Evolutionary conservation across 2,113 vertebrate genomes (phyloP).

Genomic region (Haemorhous mexicanus): DNA sequence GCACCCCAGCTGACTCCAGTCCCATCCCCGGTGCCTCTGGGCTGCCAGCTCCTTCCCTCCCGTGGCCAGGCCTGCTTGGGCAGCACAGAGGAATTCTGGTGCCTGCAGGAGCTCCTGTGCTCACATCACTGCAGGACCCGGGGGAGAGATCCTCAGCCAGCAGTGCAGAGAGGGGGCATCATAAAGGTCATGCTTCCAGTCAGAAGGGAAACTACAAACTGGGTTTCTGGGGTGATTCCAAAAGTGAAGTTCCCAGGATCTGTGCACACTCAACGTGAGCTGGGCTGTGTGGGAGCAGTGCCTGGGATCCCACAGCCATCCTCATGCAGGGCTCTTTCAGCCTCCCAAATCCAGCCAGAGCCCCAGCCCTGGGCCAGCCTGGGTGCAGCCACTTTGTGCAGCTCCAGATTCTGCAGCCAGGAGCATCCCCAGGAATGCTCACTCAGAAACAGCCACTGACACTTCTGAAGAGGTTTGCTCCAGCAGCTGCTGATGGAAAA

Average conservation of each 20-base stretch:
- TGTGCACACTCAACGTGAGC: neutral
- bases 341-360: neutral
- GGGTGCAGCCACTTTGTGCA: neutral
- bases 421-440: neutral
- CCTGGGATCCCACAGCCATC: neutral
- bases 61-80: neutral
- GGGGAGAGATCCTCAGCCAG: neutral
- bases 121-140: neutral
- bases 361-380: neutral
- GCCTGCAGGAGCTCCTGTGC: neutral
- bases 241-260: neutral
- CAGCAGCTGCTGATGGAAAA: neutral
- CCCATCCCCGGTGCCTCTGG: neutral
- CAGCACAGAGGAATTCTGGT: neutral
- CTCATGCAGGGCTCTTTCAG: neutral
- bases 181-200: neutral
- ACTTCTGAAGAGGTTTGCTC: neutral
- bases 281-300: neutral
- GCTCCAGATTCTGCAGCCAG: neutral
- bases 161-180: neutral
- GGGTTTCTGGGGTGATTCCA: neutral
- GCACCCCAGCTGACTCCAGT: neutral
- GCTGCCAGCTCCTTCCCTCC: neutral
- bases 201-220: neutral
- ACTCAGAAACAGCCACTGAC: neutral